phyloP scores from a whole-genome alignment of 2,113 vertebrate genomes.

The Hiodon tergisus region DNA sequence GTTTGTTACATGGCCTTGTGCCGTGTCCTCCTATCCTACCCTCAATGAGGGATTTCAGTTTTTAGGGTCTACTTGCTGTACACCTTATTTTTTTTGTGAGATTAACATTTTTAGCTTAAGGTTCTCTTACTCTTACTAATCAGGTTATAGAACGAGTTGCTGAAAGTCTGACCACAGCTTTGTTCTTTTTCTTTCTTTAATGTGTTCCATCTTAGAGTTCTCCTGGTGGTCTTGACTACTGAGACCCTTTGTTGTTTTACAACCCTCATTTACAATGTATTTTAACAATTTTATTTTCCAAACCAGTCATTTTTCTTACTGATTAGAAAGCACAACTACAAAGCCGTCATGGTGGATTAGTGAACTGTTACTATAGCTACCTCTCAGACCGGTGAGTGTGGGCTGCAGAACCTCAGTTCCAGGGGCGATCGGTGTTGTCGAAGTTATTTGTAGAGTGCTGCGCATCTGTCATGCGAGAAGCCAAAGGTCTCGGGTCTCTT shows the following conservation, averaged over 20 bases:
- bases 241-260: too few species aligned
- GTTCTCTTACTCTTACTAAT: too few species aligned
- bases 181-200: neutral
- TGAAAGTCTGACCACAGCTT: neutral
- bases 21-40: neutral
- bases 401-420: neutral
- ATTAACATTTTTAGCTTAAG: too few species aligned
- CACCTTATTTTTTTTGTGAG: too few species aligned
- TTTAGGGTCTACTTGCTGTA: too few species aligned
- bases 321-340: too few species aligned
- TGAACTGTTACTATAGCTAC: neutral
- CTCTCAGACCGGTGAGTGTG: neutral
- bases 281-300: neutral
- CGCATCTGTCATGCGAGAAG: too few species aligned
- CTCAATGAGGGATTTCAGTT: too few species aligned
- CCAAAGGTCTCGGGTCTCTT: too few species aligned
- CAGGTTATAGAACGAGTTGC: neutral
- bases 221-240: too few species aligned
- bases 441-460: neutral
- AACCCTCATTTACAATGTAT: neutral
- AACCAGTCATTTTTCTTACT: too few species aligned
- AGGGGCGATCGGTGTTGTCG: neutral
- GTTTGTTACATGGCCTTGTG: neutral
- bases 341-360: neutral
- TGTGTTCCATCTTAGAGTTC: too few species aligned